Percentiles rank a stretch among this genome's conserved stretches.
Conservation (phyloP, 2,888 invertebrate genomes). For the Tanaodytes sp. region DNA sequence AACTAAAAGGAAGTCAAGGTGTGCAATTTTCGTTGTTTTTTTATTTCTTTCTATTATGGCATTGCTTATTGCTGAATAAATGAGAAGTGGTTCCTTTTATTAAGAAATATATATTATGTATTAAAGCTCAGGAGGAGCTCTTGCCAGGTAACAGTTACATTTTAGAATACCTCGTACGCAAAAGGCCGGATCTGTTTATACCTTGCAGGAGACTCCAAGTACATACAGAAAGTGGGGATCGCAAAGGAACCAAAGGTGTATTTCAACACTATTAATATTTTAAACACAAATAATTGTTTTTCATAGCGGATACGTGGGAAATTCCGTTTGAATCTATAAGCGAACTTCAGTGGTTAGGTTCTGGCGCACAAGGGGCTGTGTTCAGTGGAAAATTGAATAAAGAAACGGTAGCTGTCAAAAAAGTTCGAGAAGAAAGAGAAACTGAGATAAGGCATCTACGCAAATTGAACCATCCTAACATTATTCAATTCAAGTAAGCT, state of each 20-base stretch:
- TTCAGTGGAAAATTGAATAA: conserved; percentile 88
- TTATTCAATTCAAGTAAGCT: conserved; percentile 85
- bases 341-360: conserved; percentile 91
- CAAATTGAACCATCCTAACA: conserved; percentile 95
- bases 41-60: too few relatives aligned
- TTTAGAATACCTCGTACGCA: too few relatives aligned
- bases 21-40: not conserved
- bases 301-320: conserved; percentile 88
- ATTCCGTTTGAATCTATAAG: conserved; percentile 93
- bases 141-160: too few relatives aligned
- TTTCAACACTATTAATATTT: too few relatives aligned
- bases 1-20: conserved; percentile 78
- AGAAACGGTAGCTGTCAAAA: conserved; percentile 95
- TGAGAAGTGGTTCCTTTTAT: too few relatives aligned
- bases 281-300: not conserved
- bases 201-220: too few relatives aligned
- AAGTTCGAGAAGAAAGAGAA: conserved; percentile 92
- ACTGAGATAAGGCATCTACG: conserved; percentile 93
- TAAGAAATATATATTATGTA: too few relatives aligned
- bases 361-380: conserved; percentile 97
- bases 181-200: too few relatives aligned
- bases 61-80: not conserved
- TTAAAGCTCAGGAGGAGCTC: too few relatives aligned
- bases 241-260: too few relatives aligned
- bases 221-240: too few relatives aligned